Conservation (phyloP, 2,113 vertebrate genomes). For the Rousettus leschenaultii region DNA sequence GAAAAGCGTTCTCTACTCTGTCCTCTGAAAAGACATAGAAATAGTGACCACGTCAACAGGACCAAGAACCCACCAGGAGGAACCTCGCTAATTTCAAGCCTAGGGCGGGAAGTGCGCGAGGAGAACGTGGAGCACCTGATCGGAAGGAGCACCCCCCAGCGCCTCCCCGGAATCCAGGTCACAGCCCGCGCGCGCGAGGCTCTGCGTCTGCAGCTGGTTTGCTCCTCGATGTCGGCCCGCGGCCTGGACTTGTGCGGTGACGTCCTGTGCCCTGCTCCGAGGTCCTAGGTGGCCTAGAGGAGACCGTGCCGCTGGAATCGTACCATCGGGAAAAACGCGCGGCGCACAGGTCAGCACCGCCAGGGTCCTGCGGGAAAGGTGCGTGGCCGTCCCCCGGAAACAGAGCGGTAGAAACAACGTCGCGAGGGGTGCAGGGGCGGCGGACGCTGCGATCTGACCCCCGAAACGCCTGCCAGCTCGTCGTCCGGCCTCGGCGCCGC, state of each 20-base stretch:
- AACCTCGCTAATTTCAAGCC: background rate
- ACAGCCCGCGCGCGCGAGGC: background rate
- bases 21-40: background rate
- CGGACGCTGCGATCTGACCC: background rate
- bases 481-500: background rate
- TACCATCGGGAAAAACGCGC: background rate
- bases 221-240: background rate
- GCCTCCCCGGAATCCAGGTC: background rate
- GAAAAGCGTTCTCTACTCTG: background rate
- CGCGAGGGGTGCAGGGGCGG: background rate
- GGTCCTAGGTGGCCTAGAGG: background rate
- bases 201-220: background rate
- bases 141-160: background rate
- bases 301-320: background rate
- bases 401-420: slow-evolving; percentile 31
- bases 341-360: background rate
- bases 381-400: slow-evolving; percentile 7
- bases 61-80: background rate
- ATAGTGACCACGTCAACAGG: background rate
- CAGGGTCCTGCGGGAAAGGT: slow-evolving; percentile 1
- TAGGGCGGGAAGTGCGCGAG: background rate
- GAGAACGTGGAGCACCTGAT: background rate
- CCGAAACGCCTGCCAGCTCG: background rate
- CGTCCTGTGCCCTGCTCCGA: background rate
- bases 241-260: background rate